These are phyloP conservation scores for Philaethria dido DNA, from an alignment of 2,888 invertebrate species.

Conservation along the genomic window DNA sequence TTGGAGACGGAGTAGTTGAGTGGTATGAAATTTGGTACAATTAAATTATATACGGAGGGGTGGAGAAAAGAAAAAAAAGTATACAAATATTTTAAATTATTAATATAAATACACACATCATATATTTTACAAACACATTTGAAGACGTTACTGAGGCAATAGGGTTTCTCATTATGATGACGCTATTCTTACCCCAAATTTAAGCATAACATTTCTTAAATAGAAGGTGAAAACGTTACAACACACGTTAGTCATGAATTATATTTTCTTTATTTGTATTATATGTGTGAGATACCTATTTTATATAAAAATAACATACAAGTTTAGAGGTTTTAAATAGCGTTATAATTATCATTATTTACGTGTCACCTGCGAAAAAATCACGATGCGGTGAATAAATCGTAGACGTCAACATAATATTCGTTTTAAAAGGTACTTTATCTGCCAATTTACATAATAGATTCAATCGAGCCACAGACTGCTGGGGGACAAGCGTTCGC, in stretches of 20 bases:
- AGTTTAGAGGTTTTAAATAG: conserved; percentile 29
- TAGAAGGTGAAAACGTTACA: background rate
- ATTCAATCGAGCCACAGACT: conserved; percentile 62
- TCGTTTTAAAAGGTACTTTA: conserved; percentile 72
- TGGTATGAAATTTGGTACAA: too few relatives aligned
- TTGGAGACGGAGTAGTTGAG: too few relatives aligned
- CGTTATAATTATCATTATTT: conserved; percentile 39
- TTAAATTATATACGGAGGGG: too few relatives aligned
- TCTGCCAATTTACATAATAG: conserved; percentile 76
- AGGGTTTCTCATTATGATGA: too few relatives aligned
- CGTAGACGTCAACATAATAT: conserved; percentile 60
- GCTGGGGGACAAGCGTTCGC: conserved; percentile 64
- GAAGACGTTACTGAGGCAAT: too few relatives aligned
- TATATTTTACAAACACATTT: too few relatives aligned
- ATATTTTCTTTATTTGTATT: background rate
- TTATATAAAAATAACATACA: conserved; percentile 16
- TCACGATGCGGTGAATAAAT: conserved; percentile 59
- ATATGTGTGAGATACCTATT: background rate
- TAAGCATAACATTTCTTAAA: too few relatives aligned
- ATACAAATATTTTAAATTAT: too few relatives aligned
- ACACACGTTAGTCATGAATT: background rate
- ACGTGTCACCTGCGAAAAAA: conserved; percentile 51
- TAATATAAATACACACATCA: too few relatives aligned
- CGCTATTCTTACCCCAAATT: too few relatives aligned
- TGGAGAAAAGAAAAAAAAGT: too few relatives aligned